phyloP scores from a whole-genome alignment of 2,888 invertebrate species.

The Tortricodes alternella region DNA sequence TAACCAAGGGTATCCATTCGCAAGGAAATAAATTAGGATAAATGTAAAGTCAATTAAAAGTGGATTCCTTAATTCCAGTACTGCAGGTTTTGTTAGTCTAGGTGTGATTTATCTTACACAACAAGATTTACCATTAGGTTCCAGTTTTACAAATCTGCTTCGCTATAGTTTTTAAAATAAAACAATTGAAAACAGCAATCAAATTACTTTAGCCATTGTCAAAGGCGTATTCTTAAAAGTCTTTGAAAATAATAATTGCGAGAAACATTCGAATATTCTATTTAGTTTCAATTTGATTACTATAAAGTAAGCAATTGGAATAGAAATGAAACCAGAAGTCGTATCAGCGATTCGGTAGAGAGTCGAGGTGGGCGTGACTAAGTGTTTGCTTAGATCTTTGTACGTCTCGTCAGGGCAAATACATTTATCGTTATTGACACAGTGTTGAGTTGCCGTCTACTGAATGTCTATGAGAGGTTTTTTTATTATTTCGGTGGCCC shows the following conservation, averaged over 20 bases:
- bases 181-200: too few relatives aligned
- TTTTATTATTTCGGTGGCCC: constrained; percentile 51
- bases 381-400: constrained; percentile 77
- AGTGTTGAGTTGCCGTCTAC: constrained; percentile 72
- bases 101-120: too few relatives aligned
- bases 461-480: constrained; percentile 59
- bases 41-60: too few relatives aligned
- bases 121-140: too few relatives aligned
- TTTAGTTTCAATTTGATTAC: not conserved
- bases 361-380: constrained; percentile 61
- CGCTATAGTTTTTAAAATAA: too few relatives aligned
- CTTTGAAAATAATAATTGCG: not conserved
- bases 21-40: too few relatives aligned
- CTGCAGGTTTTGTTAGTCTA: too few relatives aligned
- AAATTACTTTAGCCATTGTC: too few relatives aligned
- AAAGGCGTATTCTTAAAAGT: too few relatives aligned
- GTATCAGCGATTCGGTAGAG: constrained; percentile 54
- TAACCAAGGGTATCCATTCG: too few relatives aligned
- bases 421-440: constrained; percentile 79
- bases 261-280: not conserved
- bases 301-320: constrained; percentile 1
- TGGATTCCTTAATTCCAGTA: too few relatives aligned
- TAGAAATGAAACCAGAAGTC: constrained; percentile 48
- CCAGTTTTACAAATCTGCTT: too few relatives aligned
- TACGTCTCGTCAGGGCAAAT: constrained; percentile 72